phyloP scores from a whole-genome alignment of 2,888 invertebrate species.

The Caenorhabditis zanzibari region DNA sequence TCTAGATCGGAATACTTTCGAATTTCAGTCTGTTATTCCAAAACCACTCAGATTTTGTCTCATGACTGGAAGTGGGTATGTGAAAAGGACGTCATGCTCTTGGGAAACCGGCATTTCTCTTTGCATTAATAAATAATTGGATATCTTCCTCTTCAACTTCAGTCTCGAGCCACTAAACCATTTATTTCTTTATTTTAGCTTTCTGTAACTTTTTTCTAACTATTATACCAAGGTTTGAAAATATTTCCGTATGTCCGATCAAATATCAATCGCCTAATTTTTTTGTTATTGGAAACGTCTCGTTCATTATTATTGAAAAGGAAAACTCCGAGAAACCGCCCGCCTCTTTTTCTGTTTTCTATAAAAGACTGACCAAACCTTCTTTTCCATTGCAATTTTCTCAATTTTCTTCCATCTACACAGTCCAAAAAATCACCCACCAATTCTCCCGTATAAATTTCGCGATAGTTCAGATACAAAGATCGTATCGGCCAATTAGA shows the following conservation, averaged over 20 bases:
- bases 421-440: neutral
- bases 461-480: conserved; percentile 1
- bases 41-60: no score
- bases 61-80: neutral
- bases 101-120: neutral
- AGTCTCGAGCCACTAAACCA: neutral
- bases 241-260: neutral
- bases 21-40: no score
- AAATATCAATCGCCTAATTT: neutral
- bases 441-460: neutral
- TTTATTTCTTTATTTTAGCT: neutral
- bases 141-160: neutral
- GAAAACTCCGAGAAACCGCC: no score
- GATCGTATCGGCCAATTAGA: conserved; percentile 2
- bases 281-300: neutral
- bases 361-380: neutral
- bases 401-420: neutral
- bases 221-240: neutral
- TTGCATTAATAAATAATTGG: neutral
- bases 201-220: neutral
- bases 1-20: no score
- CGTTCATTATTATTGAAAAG: neutral
- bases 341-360: no score
- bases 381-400: neutral
- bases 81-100: neutral